Evolutionary conservation across 1,140 invertebrate species (phyloP).

Genomic region (Psix sp.): DNA sequence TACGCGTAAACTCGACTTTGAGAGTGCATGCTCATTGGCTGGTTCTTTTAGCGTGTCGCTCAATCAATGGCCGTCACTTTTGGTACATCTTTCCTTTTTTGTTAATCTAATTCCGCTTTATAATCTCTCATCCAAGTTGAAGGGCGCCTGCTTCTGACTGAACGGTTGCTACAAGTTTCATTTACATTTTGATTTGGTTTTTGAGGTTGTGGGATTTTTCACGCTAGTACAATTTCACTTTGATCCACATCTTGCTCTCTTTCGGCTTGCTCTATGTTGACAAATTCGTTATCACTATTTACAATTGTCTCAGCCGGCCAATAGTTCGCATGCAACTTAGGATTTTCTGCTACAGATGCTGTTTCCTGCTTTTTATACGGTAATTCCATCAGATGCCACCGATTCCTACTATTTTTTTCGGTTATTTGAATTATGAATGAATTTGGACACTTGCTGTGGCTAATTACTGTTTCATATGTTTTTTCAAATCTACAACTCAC

Average conservation of each 20-base stretch:
- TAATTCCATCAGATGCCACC: background rate
- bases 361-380: background rate
- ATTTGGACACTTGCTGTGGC: background rate
- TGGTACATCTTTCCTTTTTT: background rate
- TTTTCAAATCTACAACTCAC: slow-evolving; percentile 15
- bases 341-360: background rate
- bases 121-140: background rate
- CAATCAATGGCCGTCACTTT: background rate
- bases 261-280: background rate
- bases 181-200: background rate
- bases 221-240: background rate
- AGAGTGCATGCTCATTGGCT: background rate
- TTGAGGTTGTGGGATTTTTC: background rate
- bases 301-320: background rate
- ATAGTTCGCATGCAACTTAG: background rate
- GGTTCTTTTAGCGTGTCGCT: background rate
- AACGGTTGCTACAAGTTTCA: background rate
- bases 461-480: background rate
- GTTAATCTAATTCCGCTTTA: background rate
- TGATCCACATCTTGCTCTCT: background rate
- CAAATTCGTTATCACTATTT: background rate
- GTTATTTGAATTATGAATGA: background rate
- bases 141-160: background rate
- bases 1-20: background rate
- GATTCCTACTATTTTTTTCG: background rate